Evolutionary conservation across 2,888 invertebrate genomes (phyloP).

Genomic region (Eucera pruinosa): DNA sequence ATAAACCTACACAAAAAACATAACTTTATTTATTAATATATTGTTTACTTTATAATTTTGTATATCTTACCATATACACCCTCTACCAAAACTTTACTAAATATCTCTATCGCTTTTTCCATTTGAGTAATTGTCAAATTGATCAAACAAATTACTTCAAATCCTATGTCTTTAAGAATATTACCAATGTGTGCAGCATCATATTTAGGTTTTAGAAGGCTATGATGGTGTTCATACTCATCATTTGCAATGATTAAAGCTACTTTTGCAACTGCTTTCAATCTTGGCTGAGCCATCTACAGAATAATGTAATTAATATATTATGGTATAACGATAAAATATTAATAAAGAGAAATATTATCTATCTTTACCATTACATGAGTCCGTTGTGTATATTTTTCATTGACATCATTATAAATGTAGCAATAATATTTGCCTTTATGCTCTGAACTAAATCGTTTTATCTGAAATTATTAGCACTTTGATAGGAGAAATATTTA

Average conservation of each 20-base stretch:
- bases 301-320: conserved; percentile 16
- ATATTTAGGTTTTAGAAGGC: conserved; percentile 75
- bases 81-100: conserved; percentile 73
- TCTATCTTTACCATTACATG: conserved; percentile 71
- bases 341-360: neutral
- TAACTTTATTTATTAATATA: conserved; percentile 6
- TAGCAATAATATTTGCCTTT: conserved; percentile 80
- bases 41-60: neutral
- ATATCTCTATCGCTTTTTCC: conserved; percentile 77
- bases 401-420: conserved; percentile 73
- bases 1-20: conserved; percentile 71
- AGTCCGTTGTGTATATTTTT: conserved; percentile 70
- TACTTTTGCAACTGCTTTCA: conserved; percentile 78
- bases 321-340: conserved; percentile 15
- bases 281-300: conserved; percentile 72
- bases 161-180: conserved; percentile 76
- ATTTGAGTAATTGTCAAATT: conserved; percentile 79
- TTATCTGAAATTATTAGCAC: conserved; percentile 60
- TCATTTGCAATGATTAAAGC: conserved; percentile 81
- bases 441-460: conserved; percentile 67
- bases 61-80: conserved; percentile 79
- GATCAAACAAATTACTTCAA: conserved; percentile 78
- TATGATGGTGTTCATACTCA: conserved; percentile 73
- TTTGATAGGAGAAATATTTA: neutral
- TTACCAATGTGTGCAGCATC: conserved; percentile 77